Conservation (phyloP, 2,888 invertebrate genomes). For the Molanna angustata region DNA sequence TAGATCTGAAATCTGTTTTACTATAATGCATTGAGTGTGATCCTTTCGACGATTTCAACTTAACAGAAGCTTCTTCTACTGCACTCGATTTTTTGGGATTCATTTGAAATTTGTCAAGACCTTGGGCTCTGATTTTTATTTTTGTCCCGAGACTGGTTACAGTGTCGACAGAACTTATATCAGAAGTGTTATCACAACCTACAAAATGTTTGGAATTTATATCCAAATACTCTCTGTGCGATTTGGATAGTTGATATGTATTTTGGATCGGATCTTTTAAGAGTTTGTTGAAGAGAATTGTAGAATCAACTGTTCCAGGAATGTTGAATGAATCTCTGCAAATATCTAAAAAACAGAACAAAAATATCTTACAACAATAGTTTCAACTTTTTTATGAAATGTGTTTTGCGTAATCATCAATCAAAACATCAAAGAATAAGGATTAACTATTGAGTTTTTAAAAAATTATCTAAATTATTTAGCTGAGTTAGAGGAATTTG, state of each 20-base stretch:
- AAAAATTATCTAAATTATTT: too few species aligned
- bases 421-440: too few species aligned
- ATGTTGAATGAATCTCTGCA: conserved; percentile 18
- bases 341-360: conserved; percentile 21
- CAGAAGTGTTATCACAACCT: conserved; percentile 24
- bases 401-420: too few species aligned
- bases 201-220: conserved; percentile 10
- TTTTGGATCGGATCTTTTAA: conserved; percentile 24
- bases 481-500: too few species aligned
- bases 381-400: too few species aligned
- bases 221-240: conserved; percentile 5
- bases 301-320: conserved; percentile 27
- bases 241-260: conserved; percentile 1
- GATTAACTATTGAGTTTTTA: too few species aligned
- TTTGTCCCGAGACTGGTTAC: conserved; percentile 52
- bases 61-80: conserved; percentile 33
- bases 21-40: conserved; percentile 3
- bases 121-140: conserved; percentile 53
- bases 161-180: conserved; percentile 48
- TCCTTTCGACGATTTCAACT: conserved; percentile 20
- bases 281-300: conserved; percentile 27
- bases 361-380: too few species aligned
- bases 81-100: conserved; percentile 38
- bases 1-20: conserved; percentile 8
- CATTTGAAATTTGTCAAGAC: conserved; percentile 43